A percentile compares a stretch with the other conserved stretches of the same genome.
Conservation (phyloP, 2,113 vertebrate species). For the Myrmecophaga tridactyla region DNA sequence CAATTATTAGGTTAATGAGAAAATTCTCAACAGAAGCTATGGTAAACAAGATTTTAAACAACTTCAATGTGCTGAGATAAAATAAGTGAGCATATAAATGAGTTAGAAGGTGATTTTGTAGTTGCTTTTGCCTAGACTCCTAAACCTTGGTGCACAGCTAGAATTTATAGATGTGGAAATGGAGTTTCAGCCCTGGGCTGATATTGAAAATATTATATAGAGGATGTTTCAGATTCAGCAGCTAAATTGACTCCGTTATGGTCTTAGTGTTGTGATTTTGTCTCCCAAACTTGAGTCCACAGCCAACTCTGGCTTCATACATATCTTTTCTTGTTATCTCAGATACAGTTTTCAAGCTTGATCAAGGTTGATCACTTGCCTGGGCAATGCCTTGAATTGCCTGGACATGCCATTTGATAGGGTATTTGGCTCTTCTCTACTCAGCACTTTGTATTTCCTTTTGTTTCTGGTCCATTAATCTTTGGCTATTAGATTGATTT, state of each 20-base stretch:
- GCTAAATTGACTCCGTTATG: background rate
- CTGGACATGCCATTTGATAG: too few species aligned
- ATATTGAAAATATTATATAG: background rate
- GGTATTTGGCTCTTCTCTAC: background rate
- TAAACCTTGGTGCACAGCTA: background rate
- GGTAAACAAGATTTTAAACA: too few species aligned
- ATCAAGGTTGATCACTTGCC: background rate
- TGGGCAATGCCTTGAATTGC: background rate
- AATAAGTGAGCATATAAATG: background rate
- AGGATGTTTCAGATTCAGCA: background rate
- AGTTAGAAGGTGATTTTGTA: background rate
- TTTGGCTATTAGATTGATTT: background rate
- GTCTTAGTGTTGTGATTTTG: background rate
- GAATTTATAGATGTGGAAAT: background rate
- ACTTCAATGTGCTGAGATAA: background rate
- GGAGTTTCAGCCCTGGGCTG: background rate
- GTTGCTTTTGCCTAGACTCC: background rate
- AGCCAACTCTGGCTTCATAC: background rate
- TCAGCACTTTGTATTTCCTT: too few species aligned
- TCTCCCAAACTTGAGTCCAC: background rate
- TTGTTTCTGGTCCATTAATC: background rate
- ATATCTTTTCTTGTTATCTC: background rate
- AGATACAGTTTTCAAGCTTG: background rate
- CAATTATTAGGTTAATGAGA: background rate
- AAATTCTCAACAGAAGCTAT: background rate